These are phyloP conservation scores for Sebastiscus tertius DNA, from an alignment of 2,797 vertebrate genomes.

Conservation along the genomic window DNA sequence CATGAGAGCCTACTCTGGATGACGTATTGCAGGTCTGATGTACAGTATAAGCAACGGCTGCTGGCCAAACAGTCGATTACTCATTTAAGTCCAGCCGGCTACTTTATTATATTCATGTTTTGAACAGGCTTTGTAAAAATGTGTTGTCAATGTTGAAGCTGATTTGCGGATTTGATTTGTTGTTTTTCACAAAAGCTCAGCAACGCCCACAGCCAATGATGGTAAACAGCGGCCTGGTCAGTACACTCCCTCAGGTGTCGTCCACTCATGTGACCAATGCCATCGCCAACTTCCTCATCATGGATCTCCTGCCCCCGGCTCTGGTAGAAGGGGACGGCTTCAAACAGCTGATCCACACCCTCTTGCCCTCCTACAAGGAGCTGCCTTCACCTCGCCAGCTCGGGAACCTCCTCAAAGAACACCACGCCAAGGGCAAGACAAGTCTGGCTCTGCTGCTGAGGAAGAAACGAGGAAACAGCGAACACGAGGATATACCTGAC, in stretches of 20 bases:
- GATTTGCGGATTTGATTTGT: not conserved
- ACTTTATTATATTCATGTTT: not conserved
- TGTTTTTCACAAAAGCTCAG: constrained; percentile 29
- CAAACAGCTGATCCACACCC: constrained; percentile 70
- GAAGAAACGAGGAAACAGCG: not conserved
- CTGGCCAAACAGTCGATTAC: not conserved
- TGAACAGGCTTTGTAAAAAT: not conserved
- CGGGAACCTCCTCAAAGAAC: constrained; percentile 71
- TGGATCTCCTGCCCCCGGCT: constrained; percentile 71
- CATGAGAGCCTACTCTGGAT: too few species aligned
- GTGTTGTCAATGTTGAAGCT: not conserved
- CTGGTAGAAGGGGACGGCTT: constrained; percentile 79
- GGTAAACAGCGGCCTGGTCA: constrained; percentile 6
- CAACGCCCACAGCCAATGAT: constrained; percentile 27
- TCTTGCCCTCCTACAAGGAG: constrained; percentile 75
- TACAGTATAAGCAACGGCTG: too few species aligned
- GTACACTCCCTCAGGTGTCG: constrained; percentile 9
- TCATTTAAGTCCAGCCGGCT: not conserved
- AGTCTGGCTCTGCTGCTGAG: constrained; percentile 63
- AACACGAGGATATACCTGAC: constrained; percentile 18
- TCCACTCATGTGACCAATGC: constrained; percentile 62
- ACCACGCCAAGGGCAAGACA: constrained; percentile 64
- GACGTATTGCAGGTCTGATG: too few species aligned
- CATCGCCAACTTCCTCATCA: constrained; percentile 75
- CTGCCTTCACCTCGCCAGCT: constrained; percentile 70